Evolutionary conservation across 2,113 vertebrate species (phyloP).

Genomic region (Rhineura floridana): DNA sequence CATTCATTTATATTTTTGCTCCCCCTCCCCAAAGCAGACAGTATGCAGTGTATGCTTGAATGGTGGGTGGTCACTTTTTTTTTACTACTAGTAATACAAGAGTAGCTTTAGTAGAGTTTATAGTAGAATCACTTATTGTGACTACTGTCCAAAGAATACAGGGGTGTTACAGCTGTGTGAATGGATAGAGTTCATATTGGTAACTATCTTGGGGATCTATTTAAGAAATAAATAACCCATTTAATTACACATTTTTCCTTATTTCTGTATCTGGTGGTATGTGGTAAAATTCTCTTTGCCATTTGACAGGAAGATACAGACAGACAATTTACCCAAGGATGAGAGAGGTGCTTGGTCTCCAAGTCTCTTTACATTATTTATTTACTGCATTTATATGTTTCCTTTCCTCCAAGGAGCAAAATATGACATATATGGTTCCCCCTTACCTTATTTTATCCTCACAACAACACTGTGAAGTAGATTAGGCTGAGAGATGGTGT

Average conservation of each 20-base stretch:
- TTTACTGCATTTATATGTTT: neutral
- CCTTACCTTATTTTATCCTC: too few relatives aligned
- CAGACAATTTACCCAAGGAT: neutral
- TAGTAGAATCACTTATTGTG: neutral
- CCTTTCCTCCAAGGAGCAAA: too few relatives aligned
- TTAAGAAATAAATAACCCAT: neutral
- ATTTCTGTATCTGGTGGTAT: neutral
- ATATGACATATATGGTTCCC: too few relatives aligned
- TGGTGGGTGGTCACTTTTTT: slow-evolving; percentile 44
- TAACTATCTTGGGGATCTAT: neutral
- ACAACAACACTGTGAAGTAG: too few relatives aligned
- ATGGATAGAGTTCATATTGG: neutral
- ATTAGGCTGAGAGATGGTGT: too few relatives aligned
- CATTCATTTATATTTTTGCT: slow-evolving; percentile 5
- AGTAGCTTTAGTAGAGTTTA: slow-evolving; percentile 18
- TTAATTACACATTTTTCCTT: neutral
- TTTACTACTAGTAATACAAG: slow-evolving; percentile 31
- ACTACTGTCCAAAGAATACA: neutral
- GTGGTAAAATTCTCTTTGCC: neutral
- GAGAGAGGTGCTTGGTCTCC: neutral
- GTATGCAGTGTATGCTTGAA: slow-evolving; percentile 29
- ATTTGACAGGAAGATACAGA: neutral
- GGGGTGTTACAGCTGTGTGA: neutral
- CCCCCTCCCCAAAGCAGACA: neutral
- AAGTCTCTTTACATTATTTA: neutral